Evolutionary conservation across 2,113 vertebrate genomes (phyloP).

Genomic region (Podiceps cristatus): DNA sequence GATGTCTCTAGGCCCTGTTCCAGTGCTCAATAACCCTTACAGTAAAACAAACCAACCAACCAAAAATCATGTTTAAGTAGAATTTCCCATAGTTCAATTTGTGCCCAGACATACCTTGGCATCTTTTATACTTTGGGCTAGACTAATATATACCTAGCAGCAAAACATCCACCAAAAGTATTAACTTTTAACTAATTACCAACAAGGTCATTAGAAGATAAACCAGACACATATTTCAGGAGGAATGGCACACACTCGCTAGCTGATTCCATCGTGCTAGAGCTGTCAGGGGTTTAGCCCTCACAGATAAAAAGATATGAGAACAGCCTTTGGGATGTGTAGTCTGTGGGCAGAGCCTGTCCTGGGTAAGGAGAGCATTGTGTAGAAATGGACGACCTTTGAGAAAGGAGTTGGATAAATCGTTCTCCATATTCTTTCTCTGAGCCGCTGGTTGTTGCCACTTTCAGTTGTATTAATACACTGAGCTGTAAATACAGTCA

Average conservation of each 20-base stretch:
- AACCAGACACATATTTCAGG: background rate
- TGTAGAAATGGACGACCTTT: background rate
- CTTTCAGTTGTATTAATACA: background rate
- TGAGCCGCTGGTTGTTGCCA: background rate
- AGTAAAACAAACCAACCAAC: background rate
- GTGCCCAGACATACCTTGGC: background rate
- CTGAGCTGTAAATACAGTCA: background rate
- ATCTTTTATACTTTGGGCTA: background rate
- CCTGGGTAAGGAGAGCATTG: background rate
- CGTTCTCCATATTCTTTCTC: background rate
- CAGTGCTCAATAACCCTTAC: background rate
- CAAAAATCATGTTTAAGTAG: background rate
- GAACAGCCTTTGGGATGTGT: background rate
- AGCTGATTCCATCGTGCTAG: background rate
- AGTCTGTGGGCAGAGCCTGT: background rate
- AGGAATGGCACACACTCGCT: background rate
- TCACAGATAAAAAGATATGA: background rate
- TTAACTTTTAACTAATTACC: background rate
- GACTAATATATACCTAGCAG: background rate
- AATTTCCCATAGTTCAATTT: background rate
- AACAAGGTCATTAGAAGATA: background rate
- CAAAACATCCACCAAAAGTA: background rate
- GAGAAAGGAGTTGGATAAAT: background rate
- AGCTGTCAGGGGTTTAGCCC: background rate
- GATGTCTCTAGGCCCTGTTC: background rate